Evolutionary conservation across 2,888 invertebrate genomes (phyloP), one percentile per base, ranked within the genome.

Genomic region (Apodemia zela): DNA sequence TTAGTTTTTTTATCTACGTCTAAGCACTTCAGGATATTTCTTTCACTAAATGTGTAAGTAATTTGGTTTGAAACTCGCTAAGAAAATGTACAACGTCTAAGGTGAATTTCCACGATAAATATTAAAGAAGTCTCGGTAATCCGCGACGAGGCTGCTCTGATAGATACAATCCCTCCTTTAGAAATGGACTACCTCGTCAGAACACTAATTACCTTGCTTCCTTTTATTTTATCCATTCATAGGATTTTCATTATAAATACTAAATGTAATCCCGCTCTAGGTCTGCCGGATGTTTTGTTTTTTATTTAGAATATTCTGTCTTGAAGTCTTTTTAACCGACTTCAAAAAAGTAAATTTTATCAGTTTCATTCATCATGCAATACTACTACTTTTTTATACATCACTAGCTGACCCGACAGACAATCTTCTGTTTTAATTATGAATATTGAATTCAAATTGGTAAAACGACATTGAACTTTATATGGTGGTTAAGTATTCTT

Each of bases 191-290:
- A 18, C 51, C 21, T 51, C 51, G 51, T 42, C 21, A 51, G 51
- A 51, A 18, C 51, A 13, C 51, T 51, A 51, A 51, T 51, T 51
- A 51, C 25, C 51, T 51, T 21, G 21, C 51, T 51, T 13, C 51
- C 51, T 18, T 51, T 51, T 51, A 51, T 51, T 21, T 51, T 51
- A 51, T 18, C 51, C 51, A 51, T 51, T 51, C 51, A 51, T 51
- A 51, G 51, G 51, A 51, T 51, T 51, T 51, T 51, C 25, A 51
- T 51, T 51, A 51, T 51, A 51, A 51, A 51, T 51, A 51, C 51
- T 51, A 51, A 51, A 51, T 51, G 51, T 51, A 51, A 11, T 51
- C 21, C 42, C 42, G 42, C 42, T 42, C 11, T 38, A 38, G 38
- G 38, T 38, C 11, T 38, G 38, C 11, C 38, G 38, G 38, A 38